Conservation (phyloP, 1,140 invertebrate species). For the Diachasmimorpha longicaudata region DNA sequence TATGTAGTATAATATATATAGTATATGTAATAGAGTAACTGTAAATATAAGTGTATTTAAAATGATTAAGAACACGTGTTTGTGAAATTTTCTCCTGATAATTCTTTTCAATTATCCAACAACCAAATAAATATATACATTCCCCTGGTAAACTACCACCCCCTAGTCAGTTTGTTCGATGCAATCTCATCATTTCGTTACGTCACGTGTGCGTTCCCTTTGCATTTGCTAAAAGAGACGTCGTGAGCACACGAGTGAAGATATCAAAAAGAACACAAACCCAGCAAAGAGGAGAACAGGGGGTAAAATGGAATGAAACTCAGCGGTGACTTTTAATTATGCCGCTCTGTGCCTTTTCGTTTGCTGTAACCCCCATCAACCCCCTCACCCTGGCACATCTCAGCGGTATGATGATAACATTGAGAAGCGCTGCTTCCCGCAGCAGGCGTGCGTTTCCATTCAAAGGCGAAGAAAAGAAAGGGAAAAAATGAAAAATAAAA, state of each 20-base stretch:
- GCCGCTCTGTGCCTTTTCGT: not conserved
- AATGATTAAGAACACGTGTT: too few relatives aligned
- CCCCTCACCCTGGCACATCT: conserved; percentile 9
- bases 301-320: not conserved
- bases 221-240: not conserved
- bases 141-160: not conserved
- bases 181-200: not conserved
- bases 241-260: not conserved
- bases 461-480: conserved; percentile 26
- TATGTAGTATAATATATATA: too few relatives aligned
- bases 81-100: too few relatives aligned
- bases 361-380: not conserved
- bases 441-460: conserved; percentile 15
- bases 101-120: too few relatives aligned
- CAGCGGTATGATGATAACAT: conserved; percentile 27
- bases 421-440: conserved; percentile 9
- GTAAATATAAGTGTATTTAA: too few relatives aligned
- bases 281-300: not conserved
- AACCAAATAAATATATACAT: too few relatives aligned
- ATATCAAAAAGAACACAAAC: not conserved
- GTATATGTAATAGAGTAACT: too few relatives aligned
- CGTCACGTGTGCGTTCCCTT: not conserved
- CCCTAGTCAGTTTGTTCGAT: not conserved
- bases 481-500: conserved; percentile 16
- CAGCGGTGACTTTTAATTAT: conserved; percentile 39